Evolutionary conservation across 2,888 invertebrate species (phyloP).

Genomic region (Arrhopalites spinosus): DNA sequence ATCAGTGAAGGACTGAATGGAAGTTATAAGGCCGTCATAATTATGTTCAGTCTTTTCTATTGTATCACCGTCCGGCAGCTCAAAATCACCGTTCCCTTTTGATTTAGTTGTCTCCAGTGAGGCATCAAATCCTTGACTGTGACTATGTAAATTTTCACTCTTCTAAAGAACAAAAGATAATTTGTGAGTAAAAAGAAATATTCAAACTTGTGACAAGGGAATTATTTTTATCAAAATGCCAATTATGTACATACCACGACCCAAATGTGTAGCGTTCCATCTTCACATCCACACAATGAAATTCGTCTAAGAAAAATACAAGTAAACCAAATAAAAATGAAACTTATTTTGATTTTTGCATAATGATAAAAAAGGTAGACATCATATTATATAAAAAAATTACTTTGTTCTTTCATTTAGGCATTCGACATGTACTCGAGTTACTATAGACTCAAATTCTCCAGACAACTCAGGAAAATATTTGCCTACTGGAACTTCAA

Average conservation of each 20-base stretch:
- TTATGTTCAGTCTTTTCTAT: slow-evolving; percentile 48
- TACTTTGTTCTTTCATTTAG: slow-evolving; percentile 45
- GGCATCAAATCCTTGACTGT: no score
- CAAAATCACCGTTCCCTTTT: no score
- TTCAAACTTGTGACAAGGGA: no score
- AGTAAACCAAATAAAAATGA: background rate
- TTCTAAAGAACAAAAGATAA: no score
- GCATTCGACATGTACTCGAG: slow-evolving; percentile 50
- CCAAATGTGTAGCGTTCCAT: slow-evolving; percentile 50
- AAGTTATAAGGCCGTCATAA: slow-evolving; percentile 53
- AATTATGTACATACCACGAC: no score
- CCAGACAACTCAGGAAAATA: slow-evolving; percentile 54
- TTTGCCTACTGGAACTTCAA: slow-evolving; percentile 45
- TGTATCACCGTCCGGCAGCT: no score
- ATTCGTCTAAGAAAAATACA: slow-evolving; percentile 42
- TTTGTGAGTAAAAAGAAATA: no score
- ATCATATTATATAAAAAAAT: background rate
- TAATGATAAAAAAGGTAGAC: background rate
- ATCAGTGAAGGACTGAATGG: slow-evolving; percentile 50
- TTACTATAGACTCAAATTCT: slow-evolving; percentile 49
- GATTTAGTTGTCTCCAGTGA: no score
- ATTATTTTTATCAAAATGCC: no score
- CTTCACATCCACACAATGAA: slow-evolving; percentile 53
- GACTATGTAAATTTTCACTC: no score
- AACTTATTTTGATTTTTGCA: background rate